A percentile compares a stretch with the other conserved stretches of the same genome.
phyloP scores from a whole-genome alignment of 2,888 invertebrate species.

The Sphaeridia pumilis region DNA sequence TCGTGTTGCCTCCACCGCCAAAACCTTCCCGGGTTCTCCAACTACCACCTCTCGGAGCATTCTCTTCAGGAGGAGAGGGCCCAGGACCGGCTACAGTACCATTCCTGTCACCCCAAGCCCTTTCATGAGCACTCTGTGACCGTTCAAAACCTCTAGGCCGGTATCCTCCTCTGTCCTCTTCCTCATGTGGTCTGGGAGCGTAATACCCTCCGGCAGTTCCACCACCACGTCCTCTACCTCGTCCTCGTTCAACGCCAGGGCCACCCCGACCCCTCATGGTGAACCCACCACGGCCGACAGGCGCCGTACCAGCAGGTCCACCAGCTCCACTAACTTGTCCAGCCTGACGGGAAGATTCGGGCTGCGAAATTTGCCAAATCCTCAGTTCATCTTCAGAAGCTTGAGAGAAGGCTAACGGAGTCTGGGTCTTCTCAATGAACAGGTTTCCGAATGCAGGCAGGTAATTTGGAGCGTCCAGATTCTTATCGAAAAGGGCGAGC shows the following conservation, averaged over 20 bases:
- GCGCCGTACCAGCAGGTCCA: constrained; percentile 36
- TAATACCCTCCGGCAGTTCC: constrained; percentile 27
- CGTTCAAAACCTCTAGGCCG: constrained; percentile 36
- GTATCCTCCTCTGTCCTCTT: constrained; percentile 31
- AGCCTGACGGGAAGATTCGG: constrained; percentile 34
- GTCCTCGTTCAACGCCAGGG: constrained; percentile 39
- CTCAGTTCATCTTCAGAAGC: constrained; percentile 58
- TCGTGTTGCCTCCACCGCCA: constrained; percentile 2
- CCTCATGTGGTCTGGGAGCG: constrained; percentile 32
- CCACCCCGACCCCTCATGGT: constrained; percentile 37
- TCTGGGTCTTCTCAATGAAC: constrained; percentile 59
- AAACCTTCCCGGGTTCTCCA: constrained; percentile 37
- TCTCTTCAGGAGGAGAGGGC: constrained; percentile 20
- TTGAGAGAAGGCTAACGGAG: constrained; percentile 57
- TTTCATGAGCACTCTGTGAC: constrained; percentile 35
- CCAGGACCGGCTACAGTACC: constrained; percentile 26
- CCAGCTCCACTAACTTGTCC: constrained; percentile 4
- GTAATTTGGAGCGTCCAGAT: constrained; percentile 50
- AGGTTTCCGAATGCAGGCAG: constrained; percentile 48
- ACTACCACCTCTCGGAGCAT: constrained; percentile 38
- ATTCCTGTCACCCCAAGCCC: constrained; percentile 35
- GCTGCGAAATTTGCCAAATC: constrained; percentile 43
- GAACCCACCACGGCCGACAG: constrained; percentile 45
- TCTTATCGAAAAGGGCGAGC: constrained; percentile 69
- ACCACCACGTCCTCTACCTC: constrained; percentile 40